Conservation (phyloP, 2,797 vertebrate species). For the Mustela erminea region DNA sequence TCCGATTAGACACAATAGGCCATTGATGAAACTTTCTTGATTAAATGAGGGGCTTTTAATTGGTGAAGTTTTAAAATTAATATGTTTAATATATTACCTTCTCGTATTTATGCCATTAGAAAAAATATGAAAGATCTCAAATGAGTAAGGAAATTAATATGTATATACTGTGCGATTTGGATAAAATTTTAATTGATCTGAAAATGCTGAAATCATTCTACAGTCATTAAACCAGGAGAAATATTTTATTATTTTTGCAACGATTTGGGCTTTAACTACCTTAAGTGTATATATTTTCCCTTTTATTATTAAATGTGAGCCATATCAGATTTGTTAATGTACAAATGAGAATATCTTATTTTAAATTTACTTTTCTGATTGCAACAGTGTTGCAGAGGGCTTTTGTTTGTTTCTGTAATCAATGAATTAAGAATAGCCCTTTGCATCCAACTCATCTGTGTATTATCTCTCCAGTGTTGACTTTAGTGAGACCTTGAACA, state of each 20-base stretch:
- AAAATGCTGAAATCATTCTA: background rate
- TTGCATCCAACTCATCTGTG: background rate
- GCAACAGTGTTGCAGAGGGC: background rate
- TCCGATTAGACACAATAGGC: background rate
- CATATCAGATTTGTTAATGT: background rate
- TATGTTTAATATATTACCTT: background rate
- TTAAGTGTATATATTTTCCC: background rate
- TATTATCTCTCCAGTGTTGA: conserved; percentile 32
- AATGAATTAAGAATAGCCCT: background rate
- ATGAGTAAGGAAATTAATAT: background rate
- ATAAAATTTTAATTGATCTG: background rate
- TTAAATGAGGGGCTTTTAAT: conserved; percentile 16
- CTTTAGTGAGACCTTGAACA: conserved; percentile 57
- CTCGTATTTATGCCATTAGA: background rate
- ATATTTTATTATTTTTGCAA: background rate
- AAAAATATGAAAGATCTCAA: background rate
- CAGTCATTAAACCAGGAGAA: background rate
- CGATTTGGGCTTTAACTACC: background rate
- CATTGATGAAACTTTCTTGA: conserved; percentile 51
- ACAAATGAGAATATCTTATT: background rate
- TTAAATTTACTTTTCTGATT: background rate
- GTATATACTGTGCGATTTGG: background rate
- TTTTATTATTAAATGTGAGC: background rate
- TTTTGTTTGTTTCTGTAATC: background rate
- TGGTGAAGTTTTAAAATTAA: background rate